Conservation (phyloP, 2,888 invertebrate genomes). For the Ethmia dodecea region DNA sequence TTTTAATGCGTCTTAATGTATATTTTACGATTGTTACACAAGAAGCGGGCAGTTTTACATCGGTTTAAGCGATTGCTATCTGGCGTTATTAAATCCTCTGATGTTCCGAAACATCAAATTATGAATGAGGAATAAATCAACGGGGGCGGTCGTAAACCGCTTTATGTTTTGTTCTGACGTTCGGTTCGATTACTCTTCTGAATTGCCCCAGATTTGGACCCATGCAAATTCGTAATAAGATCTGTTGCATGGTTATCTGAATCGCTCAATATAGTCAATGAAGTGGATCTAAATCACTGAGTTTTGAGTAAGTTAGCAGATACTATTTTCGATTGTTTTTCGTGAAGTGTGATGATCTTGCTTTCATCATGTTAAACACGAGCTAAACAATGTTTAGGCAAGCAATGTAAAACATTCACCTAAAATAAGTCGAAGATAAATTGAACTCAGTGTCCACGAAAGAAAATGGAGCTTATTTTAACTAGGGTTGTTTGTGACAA, state of each 20-base stretch:
- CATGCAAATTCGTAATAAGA: conserved; percentile 47
- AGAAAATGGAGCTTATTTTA: no score
- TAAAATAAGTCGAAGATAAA: no score
- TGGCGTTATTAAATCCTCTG: conserved; percentile 71
- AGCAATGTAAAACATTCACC: no score
- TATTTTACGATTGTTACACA: conserved; percentile 76
- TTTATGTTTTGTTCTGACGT: conserved; percentile 72
- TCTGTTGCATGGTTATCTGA: neutral
- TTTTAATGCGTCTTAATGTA: conserved; percentile 76
- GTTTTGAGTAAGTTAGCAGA: no score
- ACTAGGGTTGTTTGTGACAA: no score
- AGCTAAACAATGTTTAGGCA: no score
- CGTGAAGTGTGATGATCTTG: no score
- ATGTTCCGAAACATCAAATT: conserved; percentile 75
- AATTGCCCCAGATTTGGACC: conserved; percentile 62
- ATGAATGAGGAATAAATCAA: conserved; percentile 75
- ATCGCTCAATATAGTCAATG: no score
- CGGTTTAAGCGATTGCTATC: conserved; percentile 70
- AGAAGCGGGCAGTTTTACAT: conserved; percentile 69
- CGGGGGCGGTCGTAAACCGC: conserved; percentile 67
- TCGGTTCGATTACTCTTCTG: conserved; percentile 58
- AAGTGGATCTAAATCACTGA: no score
- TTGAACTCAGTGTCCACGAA: no score
- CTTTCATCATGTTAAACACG: no score
- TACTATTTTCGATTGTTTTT: no score